phyloP scores from a whole-genome alignment of 1,140 invertebrate species.

The Arctopsyche grandis region DNA sequence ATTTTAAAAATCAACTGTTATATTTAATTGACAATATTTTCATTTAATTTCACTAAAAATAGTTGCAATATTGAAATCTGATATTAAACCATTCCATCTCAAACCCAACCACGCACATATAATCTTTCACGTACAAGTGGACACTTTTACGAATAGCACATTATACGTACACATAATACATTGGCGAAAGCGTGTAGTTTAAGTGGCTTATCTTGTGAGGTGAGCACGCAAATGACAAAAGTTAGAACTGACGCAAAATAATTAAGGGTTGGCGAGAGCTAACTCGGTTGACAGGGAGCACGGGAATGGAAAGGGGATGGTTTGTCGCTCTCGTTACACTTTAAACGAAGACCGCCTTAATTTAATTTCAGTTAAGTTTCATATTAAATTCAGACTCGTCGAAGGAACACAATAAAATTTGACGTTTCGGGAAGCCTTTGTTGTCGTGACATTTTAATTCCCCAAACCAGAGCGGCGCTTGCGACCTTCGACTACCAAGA shows the following conservation, averaged over 20 bases:
- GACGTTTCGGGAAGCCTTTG: conserved; percentile 21
- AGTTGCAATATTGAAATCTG: too few species aligned
- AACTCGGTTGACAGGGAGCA: neutral
- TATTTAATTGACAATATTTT: too few species aligned
- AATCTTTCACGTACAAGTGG: too few species aligned
- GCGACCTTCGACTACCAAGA: neutral
- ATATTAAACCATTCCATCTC: too few species aligned
- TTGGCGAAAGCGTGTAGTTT: too few species aligned
- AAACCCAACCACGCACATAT: too few species aligned
- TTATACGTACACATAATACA: too few species aligned
- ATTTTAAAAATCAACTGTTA: too few species aligned
- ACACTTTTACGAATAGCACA: too few species aligned
- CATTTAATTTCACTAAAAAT: too few species aligned
- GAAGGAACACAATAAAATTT: conserved; percentile 14
- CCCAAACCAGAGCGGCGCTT: conserved; percentile 4
- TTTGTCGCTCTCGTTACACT: conserved; percentile 3
- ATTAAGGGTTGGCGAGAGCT: neutral
- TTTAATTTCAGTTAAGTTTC: conserved; percentile 24
- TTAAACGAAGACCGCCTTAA: conserved; percentile 7
- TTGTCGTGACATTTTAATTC: conserved; percentile 23
- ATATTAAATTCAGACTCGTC: conserved; percentile 16
- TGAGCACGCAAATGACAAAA: conserved; percentile 9
- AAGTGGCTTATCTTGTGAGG: neutral
- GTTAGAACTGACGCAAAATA: conserved; percentile 20
- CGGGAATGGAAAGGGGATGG: neutral